Evolutionary conservation across 2,888 invertebrate species (phyloP), one percentile per base, ranked within the genome.

Genomic region (Acronicta psi): DNA sequence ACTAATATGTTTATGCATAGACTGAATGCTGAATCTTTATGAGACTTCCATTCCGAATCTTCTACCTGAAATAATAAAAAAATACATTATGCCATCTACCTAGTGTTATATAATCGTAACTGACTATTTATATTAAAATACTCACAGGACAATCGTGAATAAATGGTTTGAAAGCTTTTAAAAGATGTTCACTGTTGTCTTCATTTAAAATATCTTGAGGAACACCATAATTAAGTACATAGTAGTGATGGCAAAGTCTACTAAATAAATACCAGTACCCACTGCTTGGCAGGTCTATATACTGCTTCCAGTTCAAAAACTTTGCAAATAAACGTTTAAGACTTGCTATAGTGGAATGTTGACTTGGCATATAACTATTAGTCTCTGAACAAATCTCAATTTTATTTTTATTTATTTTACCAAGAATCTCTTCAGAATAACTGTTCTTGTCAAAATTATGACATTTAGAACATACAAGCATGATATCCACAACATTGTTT

Each of bases 1-100:
- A 95, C 89, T 29, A 95, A 74, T 25, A 92, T 73, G 62, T 93
- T 88, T 0, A 95, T 84, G 61, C 88, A 90, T 53, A 83, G 53
- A 65, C 77, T 81, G 14, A 86, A 80, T 14, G 94, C 90, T 51
- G 87, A 81, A 20, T 89, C 87, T 79, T 88, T 95, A 13, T 86
- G 79, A 1, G 82, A 67, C 44, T 78, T 80, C 53, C 85, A 80
- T 55, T 91, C 82, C 18, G 64, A 42, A 54, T 86, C 79, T 18
- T 79, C 73, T n/a, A 13, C 52, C 92, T 92, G 75, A 51, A 89
- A 86, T 14, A 16, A 0, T 13, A 36, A 10, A 17, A 10, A 16
- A 31, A 7, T 29, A 10, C 11, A 11, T 11, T 29, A 11, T 29
- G 29, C 7, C 11, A 29, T 29, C 3, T 29, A 11, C 5, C 20